Conservation (phyloP, 1,140 invertebrate genomes). For the Drosophila seguyi region DNA sequence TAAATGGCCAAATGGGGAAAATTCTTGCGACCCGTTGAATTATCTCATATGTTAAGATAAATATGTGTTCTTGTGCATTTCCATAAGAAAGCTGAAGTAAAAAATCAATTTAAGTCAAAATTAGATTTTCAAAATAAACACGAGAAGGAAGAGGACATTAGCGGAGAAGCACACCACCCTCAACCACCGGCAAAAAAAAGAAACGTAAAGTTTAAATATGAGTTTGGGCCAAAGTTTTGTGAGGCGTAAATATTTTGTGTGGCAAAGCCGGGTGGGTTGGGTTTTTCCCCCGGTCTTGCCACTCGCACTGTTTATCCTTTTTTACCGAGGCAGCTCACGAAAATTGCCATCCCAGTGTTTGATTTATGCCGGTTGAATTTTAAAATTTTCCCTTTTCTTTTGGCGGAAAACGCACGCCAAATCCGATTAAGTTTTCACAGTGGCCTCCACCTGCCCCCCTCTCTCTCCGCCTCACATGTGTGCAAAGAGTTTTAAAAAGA, state of each 20-base stretch:
- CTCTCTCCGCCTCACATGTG: conserved; percentile 5
- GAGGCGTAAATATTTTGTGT: conserved; percentile 82
- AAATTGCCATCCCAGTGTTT: conserved; percentile 73
- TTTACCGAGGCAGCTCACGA: conserved; percentile 67
- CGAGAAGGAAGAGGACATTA: conserved; percentile 50
- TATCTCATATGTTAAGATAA: conserved; percentile 16
- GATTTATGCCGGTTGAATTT: conserved; percentile 83
- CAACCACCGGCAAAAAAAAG: conserved; percentile 29
- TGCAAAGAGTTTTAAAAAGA: conserved; percentile 67
- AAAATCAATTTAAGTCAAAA: conserved; percentile 81
- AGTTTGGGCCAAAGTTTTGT: conserved; percentile 75
- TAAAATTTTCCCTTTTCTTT: conserved; percentile 65
- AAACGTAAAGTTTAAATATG: conserved; percentile 76
- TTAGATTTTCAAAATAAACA: conserved; percentile 80
- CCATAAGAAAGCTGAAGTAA: conserved; percentile 16
- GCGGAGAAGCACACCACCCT: conserved; percentile 7
- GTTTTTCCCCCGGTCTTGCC: background rate
- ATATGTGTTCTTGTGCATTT: background rate
- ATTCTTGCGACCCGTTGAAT: conserved; percentile 4
- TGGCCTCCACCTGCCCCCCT: conserved; percentile 1
- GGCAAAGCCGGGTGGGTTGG: conserved; percentile 45
- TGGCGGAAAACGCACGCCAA: conserved; percentile 63
- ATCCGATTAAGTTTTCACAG: conserved; percentile 80
- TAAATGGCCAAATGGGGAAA: conserved; percentile 26
- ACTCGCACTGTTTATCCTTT: conserved; percentile 68